Base-by-base conservation (phyloP, 2,888 invertebrate genomes). In the Zaprionus obscuricornis region DNA sequence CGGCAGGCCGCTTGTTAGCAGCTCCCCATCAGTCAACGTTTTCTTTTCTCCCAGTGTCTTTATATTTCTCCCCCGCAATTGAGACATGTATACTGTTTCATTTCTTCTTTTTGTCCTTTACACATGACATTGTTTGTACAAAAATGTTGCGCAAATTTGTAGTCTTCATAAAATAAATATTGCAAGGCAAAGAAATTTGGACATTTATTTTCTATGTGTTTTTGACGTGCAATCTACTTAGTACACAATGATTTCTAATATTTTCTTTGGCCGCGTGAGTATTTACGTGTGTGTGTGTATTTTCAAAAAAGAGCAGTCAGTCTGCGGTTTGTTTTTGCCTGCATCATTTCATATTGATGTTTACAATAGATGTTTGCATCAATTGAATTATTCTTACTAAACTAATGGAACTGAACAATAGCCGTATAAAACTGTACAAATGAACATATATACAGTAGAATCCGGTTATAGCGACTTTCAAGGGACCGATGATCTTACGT, bases 141-240 rank as follows among this genome's bases (percentile, higher is more conserved):
- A 52, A 79, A 83, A 59, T 68, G 69, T 73, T 74, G 67, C 58
- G 24, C 70, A 84, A 78, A 78, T 82, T 84, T 79, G 82, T 79
- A 68, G 77, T 82, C 71, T 85, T 78, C 77, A 62, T 84, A 77
- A 77, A 82, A 68, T 77, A 81, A 84, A 78, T 84, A 78, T 73
- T 66, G 51, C 46, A 20, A 27, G 31, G 13, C n/a, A 11, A 5
- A 50, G 31, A 50, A 16, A 47, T 49, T 49, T 16, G 10, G 26
- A 8, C 27, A 31, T 69, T 62, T 66, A 58, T 64, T 56, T 55
- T 50, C 27, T 17, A 31, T 10, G 27, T 31, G 45, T 36, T 58
- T 43, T 58, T 45, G 59, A 59, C 40, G 59, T 20, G 45, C 54
- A 66, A 66, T 66, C 66, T 50, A 47, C 67, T 66, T 59, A 47